Evolutionary conservation across 2,113 vertebrate genomes (phyloP).

Genomic region (Lipotes vexillifer): DNA sequence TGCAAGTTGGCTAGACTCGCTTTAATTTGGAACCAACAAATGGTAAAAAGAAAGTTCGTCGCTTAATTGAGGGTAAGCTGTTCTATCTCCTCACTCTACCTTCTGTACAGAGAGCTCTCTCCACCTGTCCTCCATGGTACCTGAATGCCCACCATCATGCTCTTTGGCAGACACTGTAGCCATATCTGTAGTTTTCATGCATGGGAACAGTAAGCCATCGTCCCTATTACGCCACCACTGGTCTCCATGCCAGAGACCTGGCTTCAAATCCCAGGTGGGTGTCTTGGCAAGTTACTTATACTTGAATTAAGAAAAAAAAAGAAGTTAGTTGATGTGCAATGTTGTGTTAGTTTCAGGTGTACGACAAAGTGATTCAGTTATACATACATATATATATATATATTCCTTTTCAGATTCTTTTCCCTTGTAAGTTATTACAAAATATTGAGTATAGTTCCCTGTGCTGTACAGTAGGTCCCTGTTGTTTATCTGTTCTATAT

Average conservation of each 20-base stretch:
- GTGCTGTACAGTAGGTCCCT: background rate
- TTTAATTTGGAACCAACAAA: slow-evolving; percentile 51
- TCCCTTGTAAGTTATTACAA: background rate
- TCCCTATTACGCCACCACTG: fast-evolving
- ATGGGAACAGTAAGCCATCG: background rate
- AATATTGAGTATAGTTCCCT: background rate
- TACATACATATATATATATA: background rate
- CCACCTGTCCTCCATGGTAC: background rate
- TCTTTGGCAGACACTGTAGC: background rate
- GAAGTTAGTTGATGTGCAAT: background rate
- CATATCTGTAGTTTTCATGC: background rate
- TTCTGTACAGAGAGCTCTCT: background rate
- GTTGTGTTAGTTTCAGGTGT: background rate
- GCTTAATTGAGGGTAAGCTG: background rate
- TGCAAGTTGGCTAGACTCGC: slow-evolving; percentile 25
- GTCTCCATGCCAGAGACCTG: background rate
- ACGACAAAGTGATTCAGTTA: too few species aligned
- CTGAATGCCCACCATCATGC: background rate
- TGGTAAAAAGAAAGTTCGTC: background rate
- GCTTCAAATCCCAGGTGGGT: background rate
- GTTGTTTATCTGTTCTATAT: background rate
- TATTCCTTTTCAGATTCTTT: background rate
- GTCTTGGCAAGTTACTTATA: background rate
- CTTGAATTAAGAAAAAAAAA: too few species aligned
- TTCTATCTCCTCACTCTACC: background rate